phyloP scores from a whole-genome alignment of 2,113 vertebrate species.

The Chrysemys picta region DNA sequence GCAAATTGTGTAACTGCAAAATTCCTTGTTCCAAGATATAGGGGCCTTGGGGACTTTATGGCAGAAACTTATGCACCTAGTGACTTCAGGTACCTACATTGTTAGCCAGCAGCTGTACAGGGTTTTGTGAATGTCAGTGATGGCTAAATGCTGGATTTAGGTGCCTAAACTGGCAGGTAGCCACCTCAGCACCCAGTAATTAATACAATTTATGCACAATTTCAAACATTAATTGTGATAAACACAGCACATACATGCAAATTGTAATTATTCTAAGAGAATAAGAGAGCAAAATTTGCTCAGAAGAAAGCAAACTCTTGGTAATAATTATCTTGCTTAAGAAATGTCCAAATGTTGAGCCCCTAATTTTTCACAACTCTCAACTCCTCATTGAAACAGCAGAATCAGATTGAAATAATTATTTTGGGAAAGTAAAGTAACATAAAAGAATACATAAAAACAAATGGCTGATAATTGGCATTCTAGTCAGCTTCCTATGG shows the following conservation, averaged over 20 bases:
- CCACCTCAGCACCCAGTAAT: background rate
- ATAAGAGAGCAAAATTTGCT: background rate
- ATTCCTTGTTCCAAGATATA: background rate
- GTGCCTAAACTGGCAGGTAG: background rate
- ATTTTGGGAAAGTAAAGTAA: background rate
- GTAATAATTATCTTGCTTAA: slow-evolving; percentile 8
- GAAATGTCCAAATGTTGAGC: background rate
- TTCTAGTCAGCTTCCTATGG: background rate
- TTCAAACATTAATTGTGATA: background rate
- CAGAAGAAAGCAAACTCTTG: slow-evolving; percentile 9
- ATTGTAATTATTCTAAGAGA: background rate
- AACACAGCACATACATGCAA: slow-evolving; percentile 2
- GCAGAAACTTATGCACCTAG: background rate
- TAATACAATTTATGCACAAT: background rate
- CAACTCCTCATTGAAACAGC: background rate
- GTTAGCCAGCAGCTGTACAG: background rate
- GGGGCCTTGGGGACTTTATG: background rate
- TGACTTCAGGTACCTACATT: background rate
- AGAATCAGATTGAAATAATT: background rate
- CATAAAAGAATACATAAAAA: slow-evolving; percentile 12
- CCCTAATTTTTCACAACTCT: background rate
- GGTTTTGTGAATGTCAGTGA: background rate
- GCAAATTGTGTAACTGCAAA: background rate
- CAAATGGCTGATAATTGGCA: background rate
- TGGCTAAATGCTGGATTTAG: background rate